These are phyloP conservation scores for Trichacis sp. DNA, from an alignment of 2,888 invertebrate genomes.

Conservation along the genomic window DNA sequence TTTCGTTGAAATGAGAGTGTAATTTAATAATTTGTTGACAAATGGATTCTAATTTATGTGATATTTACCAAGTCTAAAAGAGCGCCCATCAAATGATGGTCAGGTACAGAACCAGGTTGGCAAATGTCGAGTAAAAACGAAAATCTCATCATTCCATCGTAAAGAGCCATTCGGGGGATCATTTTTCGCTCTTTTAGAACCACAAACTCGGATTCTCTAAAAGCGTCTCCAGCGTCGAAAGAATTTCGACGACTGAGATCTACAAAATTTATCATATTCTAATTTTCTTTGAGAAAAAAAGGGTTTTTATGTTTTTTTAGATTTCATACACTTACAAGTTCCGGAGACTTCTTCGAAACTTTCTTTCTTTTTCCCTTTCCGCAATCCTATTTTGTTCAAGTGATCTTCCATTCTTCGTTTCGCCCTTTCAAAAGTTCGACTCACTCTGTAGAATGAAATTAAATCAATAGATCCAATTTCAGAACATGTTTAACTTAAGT, in stretches of 20 bases:
- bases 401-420: slow-evolving; percentile 91
- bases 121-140: slow-evolving; percentile 95
- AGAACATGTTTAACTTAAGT: too few relatives aligned
- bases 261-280: slow-evolving; percentile 53
- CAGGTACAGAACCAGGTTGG: slow-evolving; percentile 95
- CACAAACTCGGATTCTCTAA: slow-evolving; percentile 88
- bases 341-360: slow-evolving; percentile 88
- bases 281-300: too few relatives aligned
- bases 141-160: slow-evolving; percentile 90
- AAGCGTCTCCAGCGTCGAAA: slow-evolving; percentile 82
- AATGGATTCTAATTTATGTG: too few relatives aligned
- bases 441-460: too few relatives aligned
- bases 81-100: slow-evolving; percentile 94
- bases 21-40: too few relatives aligned
- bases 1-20: too few relatives aligned
- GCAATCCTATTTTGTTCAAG: slow-evolving; percentile 83
- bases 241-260: slow-evolving; percentile 86
- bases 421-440: slow-evolving; percentile 82
- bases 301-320: too few relatives aligned
- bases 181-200: slow-evolving; percentile 88
- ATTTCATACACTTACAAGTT: slow-evolving; percentile 78
- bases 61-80: slow-evolving; percentile 87
- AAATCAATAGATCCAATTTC: too few relatives aligned
- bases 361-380: slow-evolving; percentile 88
- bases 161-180: slow-evolving; percentile 82